Evolutionary conservation across 2,113 vertebrate genomes (phyloP), one percentile per base, ranked within the genome.

Genomic region (Monopterus albus): DNA sequence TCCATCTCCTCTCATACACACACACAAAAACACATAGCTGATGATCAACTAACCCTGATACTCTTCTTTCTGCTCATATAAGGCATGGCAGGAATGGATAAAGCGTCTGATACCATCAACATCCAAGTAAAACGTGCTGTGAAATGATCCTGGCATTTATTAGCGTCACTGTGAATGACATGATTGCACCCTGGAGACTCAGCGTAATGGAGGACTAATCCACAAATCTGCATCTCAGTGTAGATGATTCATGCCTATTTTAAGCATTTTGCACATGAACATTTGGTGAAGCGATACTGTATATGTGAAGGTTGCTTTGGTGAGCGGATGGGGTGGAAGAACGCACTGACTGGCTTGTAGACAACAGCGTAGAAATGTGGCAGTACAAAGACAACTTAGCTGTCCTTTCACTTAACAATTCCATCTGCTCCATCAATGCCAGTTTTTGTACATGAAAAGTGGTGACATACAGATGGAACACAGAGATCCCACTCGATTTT

Each of bases 141-240:
- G 75, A 86, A 87, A 89, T 72, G 77, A 87, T 83, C 73, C 70
- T 38, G 49, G 50, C 87, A 75, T 92, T 91, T 78, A 79, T 86
- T 88, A 86, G 79, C 46, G 6, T 39, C 72, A 45, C 61, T 21
- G 75, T 84, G 81, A 88, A 87, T 90, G 87, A 85, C 87, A 82
- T 87, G 87, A 89, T 89, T 88, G 87, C 82, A 78, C 87, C 84
- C 89, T 20, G 51, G 85, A 80, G 85, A 81, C 56, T 60, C 26
- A 52, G 60, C 26, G 49, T 63, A 72, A 75, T 50, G 79, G 72
- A 83, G 61, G 58, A 79, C 72, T 83, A 83, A 90, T 89, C 74
- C 51, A 40, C 71, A 83, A 85, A 87, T 87, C 75, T 81, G 66
- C 39, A 62, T 78, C 79, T 33, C n/a, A 13, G 40, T 70, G 77